phyloP scores from a whole-genome alignment of 2,113 vertebrate species.

The Chiloscyllium plagiosum region DNA sequence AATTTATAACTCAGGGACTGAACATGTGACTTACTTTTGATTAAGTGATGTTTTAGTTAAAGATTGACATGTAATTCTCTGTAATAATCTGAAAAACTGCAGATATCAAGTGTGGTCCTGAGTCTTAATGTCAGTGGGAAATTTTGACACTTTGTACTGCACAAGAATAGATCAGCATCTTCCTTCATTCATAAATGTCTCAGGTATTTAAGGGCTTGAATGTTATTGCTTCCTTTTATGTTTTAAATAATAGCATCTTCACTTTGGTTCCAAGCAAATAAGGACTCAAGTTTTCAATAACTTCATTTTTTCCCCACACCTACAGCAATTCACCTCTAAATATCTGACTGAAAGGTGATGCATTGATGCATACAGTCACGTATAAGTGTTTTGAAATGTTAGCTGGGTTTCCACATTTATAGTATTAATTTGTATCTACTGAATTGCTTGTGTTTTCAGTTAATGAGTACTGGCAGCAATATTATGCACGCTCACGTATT shows the following conservation, averaged over 20 bases:
- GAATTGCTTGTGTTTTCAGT: background rate
- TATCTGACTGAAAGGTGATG: background rate
- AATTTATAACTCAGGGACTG: background rate
- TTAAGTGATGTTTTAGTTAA: background rate
- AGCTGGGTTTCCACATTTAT: background rate
- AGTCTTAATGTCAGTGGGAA: background rate
- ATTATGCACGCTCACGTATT: background rate
- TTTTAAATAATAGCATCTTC: background rate
- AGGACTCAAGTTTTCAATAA: background rate
- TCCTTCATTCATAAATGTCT: background rate
- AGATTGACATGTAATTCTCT: background rate
- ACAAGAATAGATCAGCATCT: background rate
- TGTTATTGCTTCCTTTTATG: background rate
- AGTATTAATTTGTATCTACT: background rate
- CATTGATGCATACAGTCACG: background rate
- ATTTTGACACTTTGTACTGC: background rate
- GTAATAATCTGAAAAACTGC: background rate
- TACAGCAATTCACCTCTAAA: too few species aligned
- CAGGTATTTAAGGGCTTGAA: background rate
- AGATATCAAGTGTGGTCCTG: background rate
- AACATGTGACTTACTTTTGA: background rate
- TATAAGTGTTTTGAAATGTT: constrained; percentile 6
- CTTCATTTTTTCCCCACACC: background rate
- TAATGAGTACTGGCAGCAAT: background rate
- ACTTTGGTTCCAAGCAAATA: background rate